phyloP scores from a whole-genome alignment of 2,888 invertebrate genomes.

The Lasioglossum malachurum region DNA sequence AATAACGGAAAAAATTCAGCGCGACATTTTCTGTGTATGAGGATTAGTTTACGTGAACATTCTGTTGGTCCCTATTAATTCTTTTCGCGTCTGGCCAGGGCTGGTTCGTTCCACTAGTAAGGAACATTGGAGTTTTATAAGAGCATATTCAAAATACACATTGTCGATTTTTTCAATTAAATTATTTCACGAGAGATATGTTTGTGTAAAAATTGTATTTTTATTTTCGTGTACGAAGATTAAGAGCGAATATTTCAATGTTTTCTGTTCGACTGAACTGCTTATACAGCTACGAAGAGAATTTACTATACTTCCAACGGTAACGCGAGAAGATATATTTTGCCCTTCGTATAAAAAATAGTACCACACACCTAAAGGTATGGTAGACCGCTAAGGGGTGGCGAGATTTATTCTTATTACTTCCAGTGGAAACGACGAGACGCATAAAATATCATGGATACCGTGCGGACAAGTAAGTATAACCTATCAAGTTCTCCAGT shows the following conservation, averaged over 20 bases:
- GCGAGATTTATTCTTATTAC: conserved; percentile 44
- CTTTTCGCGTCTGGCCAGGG: neutral
- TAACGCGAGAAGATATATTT: neutral
- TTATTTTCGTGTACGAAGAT: neutral
- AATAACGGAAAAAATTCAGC: neutral
- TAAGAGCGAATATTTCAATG: neutral
- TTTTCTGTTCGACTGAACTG: neutral
- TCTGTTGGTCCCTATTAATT: neutral
- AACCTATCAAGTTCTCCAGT: conserved; percentile 12
- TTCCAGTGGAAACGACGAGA: conserved; percentile 12
- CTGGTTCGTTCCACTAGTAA: neutral
- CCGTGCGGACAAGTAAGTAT: conserved; percentile 8
- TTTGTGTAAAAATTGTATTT: neutral
- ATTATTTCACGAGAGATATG: neutral
- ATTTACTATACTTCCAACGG: conserved; percentile 15
- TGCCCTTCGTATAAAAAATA: conserved; percentile 25
- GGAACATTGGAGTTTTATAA: neutral
- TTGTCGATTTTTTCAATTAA: neutral
- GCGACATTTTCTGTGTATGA: neutral
- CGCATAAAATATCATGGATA: conserved; percentile 27
- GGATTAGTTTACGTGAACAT: neutral
- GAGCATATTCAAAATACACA: neutral
- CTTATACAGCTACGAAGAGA: neutral
- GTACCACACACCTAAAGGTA: conserved; percentile 15
- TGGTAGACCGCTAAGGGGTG: conserved; percentile 17